A percentile compares a stretch with the other conserved stretches of the same genome.
These are phyloP conservation scores for Toxostoma redivivum DNA, from an alignment of 2,113 vertebrate species.

Conservation along the genomic window DNA sequence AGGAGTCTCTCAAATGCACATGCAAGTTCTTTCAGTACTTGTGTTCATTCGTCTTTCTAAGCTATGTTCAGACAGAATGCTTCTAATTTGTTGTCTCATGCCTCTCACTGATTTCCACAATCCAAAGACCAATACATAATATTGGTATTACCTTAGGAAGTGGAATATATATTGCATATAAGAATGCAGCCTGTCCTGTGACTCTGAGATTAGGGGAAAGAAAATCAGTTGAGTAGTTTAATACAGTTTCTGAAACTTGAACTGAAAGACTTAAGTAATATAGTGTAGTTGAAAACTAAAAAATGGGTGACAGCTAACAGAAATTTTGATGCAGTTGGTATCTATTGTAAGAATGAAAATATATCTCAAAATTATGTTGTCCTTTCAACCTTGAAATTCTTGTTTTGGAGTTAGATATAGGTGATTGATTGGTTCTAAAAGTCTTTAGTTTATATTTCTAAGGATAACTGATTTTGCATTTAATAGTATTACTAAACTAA, in stretches of 20 bases:
- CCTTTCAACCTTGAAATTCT: background rate
- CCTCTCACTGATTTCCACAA: background rate
- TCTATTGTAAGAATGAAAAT: background rate
- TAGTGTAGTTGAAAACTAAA: background rate
- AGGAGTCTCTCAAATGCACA: background rate
- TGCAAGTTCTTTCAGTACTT: background rate
- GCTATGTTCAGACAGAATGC: background rate
- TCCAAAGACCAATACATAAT: background rate
- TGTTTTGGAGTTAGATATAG: background rate
- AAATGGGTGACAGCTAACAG: background rate
- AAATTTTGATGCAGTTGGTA: background rate
- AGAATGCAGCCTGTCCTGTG: background rate
- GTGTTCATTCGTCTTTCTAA: background rate
- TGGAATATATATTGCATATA: background rate
- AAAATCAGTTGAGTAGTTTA: background rate
- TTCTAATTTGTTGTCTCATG: background rate
- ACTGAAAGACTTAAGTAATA: background rate
- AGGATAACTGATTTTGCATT: background rate
- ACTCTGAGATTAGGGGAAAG: background rate
- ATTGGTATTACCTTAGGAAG: background rate
- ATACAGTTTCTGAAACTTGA: background rate
- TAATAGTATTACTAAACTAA: background rate
- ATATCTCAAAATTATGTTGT: background rate
- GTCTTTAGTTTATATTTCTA: background rate
- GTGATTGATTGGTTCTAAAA: background rate